Base-by-base conservation (phyloP, 2,888 invertebrate species). In the Thysanoteuthis rhombus region DNA sequence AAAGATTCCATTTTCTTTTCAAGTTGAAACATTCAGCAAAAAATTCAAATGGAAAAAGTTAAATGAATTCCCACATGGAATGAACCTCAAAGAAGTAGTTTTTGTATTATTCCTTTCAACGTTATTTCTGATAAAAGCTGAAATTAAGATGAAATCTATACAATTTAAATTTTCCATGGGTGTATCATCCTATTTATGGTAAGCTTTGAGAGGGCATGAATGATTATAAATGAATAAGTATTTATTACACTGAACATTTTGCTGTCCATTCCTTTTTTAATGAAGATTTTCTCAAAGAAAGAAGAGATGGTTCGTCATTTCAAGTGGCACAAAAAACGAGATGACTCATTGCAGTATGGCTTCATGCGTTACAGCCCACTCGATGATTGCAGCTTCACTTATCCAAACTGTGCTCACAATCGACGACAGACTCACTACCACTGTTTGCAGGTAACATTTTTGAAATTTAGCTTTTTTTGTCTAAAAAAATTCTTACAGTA, bases 261-360 rank as follows among this genome's bases (percentile, higher is more conserved):
- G 42, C 28, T 75, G n/a, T 58, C 36, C 25, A 22, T 32, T 92
- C 32, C 39, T 6, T 92, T n/a, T 42, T 40, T 42, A 32, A 45
- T 92, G 8, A 22, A 97, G 96, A 99, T 99, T n/a, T 98, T 99
- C 97, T 98, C 99, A 96, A 99, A 99, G 97, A 99, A 99, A 97
- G 99, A 99, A 97, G 99, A 99, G 97, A 99, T 99, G 98, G 99
- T 99, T 95, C 98, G 99, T 90, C 99, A 99, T 97, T 99, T 99
- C 97, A 99, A 99, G 97, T 99, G 99, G 99, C 99, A 99, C 97
- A 99, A 99, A 97, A 99, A 99, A 97, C 98, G 99, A 4, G 99
- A 99, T 96, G 99, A 99, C 97, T 99, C 99, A 16, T 97, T 99
- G 75, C 99, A 99, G 95, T 98, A 99, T 96, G 99, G 99, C 36